phyloP scores from a whole-genome alignment of 2,113 vertebrate species.

The Pelobates fuscus region DNA sequence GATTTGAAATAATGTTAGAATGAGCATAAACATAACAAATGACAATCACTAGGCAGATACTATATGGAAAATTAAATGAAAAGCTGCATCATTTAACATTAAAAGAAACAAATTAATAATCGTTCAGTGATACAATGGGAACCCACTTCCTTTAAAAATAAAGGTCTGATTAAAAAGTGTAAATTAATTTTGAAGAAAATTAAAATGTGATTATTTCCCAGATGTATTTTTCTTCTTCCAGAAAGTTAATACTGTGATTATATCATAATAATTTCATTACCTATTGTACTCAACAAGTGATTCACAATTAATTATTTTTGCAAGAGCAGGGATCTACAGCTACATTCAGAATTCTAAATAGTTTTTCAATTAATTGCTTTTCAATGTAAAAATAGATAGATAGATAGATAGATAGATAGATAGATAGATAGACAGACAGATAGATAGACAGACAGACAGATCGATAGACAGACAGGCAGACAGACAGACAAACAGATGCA shows the following conservation, averaged over 20 bases:
- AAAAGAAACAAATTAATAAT: no score
- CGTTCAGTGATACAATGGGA: neutral
- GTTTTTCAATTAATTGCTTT: neutral
- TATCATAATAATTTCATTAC: slow-evolving; percentile 41
- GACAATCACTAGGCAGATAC: no score
- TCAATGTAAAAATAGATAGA: no score
- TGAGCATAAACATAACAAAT: no score
- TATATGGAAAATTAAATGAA: no score
- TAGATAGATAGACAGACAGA: no score
- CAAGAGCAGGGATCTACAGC: neutral
- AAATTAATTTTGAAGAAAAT: slow-evolving; percentile 39
- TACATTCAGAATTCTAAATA: neutral
- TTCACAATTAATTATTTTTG: neutral
- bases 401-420: no score
- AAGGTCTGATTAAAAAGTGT: slow-evolving; percentile 33
- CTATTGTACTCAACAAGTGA: slow-evolving; percentile 17
- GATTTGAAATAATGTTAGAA: no score
- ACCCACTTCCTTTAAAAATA: slow-evolving; percentile 4
- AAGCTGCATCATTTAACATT: no score
- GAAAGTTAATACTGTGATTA: slow-evolving; percentile 42
- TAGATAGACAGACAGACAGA: no score
- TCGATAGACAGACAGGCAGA: no score
- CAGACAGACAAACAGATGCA: no score
- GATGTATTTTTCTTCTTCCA: slow-evolving; percentile 29
- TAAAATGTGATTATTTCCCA: slow-evolving; percentile 43